A percentile compares a stretch with the other conserved stretches of the same genome.
Conservation (phyloP, 2,888 invertebrate genomes). For the Neocrepidodera transversa region DNA sequence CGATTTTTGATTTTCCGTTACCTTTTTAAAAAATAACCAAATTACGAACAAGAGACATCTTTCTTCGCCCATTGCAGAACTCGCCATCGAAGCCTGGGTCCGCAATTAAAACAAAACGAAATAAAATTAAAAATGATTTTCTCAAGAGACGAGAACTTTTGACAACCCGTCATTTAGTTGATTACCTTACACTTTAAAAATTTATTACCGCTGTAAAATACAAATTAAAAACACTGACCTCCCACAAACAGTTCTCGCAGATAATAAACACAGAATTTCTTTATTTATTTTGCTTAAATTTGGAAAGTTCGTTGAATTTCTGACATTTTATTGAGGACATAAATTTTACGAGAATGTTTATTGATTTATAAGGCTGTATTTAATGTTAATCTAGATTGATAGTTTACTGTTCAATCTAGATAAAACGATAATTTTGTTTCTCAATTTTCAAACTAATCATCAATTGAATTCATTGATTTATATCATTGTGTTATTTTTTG, state of each 20-base stretch:
- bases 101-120: slow-evolving; percentile 17
- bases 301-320: neutral
- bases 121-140: slow-evolving; percentile 18
- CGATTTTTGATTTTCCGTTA: too few species aligned
- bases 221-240: slow-evolving; percentile 21
- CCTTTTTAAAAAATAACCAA: too few species aligned
- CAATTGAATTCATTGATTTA: too few species aligned
- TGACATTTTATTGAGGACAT: too few species aligned
- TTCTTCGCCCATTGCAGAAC: neutral
- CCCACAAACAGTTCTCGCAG: slow-evolving; percentile 16
- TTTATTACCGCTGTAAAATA: slow-evolving; percentile 18
- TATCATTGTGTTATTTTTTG: too few species aligned
- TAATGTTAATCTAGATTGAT: too few species aligned
- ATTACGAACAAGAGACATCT: too few species aligned
- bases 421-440: too few species aligned
- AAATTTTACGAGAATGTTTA: too few species aligned
- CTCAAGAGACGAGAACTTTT: slow-evolving; percentile 19
- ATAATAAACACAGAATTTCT: neutral
- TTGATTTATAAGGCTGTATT: too few species aligned
- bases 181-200: slow-evolving; percentile 19
- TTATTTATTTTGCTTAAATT: neutral
- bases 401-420: too few species aligned
- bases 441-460: too few species aligned
- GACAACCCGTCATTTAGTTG: slow-evolving; percentile 21
- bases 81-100: slow-evolving; percentile 6